Evolutionary conservation across 1,140 invertebrate genomes (phyloP).

Genomic region (Drepana arcuata): DNA sequence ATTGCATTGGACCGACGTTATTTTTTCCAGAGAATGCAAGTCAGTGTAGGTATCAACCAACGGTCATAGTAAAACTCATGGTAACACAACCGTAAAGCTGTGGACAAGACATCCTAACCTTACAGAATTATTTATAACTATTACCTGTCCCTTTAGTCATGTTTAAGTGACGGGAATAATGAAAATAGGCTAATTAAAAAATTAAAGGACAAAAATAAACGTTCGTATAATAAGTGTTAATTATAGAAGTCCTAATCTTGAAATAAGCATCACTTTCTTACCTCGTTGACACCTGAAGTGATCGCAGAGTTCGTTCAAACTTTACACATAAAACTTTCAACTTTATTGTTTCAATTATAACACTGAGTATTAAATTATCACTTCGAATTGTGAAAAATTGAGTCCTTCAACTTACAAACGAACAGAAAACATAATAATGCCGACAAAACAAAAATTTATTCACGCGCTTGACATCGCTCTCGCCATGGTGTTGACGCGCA

Average conservation of each 20-base stretch:
- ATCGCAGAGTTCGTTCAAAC: conserved; percentile 66
- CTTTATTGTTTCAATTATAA: conserved; percentile 35
- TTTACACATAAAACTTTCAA: conserved; percentile 59
- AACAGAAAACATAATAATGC: conserved; percentile 55
- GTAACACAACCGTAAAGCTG: conserved; percentile 35
- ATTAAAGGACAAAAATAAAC: conserved; percentile 21
- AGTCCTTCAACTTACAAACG: conserved; percentile 57
- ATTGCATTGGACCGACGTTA: no score
- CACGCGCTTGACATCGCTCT: conserved; percentile 61
- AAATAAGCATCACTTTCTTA: conserved; percentile 68
- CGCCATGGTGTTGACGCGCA: conserved; percentile 66
- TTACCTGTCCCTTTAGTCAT: conserved; percentile 27
- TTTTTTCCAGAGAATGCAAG: no score
- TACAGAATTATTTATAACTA: conserved; percentile 64
- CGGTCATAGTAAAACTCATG: conserved; percentile 8
- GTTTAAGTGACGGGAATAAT: conserved; percentile 14
- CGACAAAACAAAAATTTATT: conserved; percentile 64
- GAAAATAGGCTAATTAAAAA: conserved; percentile 32
- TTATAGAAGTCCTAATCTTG: conserved; percentile 60
- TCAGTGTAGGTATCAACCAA: conserved; percentile 6
- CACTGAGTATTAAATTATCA: conserved; percentile 38
- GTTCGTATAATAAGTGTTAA: conserved; percentile 41
- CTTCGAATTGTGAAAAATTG: conserved; percentile 35
- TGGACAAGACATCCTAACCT: conserved; percentile 56
- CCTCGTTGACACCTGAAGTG: conserved; percentile 71